phyloP scores from a whole-genome alignment of 2,888 invertebrate species.

The Eugnorisma glareosa region DNA sequence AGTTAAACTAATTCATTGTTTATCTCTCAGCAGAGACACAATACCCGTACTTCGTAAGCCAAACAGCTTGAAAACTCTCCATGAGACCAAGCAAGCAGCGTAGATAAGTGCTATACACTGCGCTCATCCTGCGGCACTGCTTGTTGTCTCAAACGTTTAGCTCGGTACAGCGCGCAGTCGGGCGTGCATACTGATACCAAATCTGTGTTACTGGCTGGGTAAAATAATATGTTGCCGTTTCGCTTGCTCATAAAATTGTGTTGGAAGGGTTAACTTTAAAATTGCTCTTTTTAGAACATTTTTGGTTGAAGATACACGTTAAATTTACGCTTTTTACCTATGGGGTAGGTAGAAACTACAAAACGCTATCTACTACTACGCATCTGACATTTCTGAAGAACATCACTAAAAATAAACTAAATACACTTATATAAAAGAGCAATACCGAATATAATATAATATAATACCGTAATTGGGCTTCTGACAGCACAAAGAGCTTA shows the following conservation, averaged over 20 bases:
- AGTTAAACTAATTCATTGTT: background rate
- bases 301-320: background rate
- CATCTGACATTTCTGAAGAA: background rate
- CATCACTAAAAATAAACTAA: background rate
- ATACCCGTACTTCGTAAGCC: background rate
- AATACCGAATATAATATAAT: too few species aligned
- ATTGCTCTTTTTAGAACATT: background rate
- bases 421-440: too few species aligned
- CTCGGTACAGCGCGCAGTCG: background rate
- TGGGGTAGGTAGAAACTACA: background rate
- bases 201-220: background rate
- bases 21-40: background rate
- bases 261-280: background rate
- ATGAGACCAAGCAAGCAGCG: conserved; percentile 4
- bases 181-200: conserved; percentile 30
- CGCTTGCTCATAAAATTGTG: background rate
- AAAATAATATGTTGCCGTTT: background rate
- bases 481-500: background rate
- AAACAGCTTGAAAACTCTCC: conserved; percentile 27
- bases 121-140: conserved; percentile 1
- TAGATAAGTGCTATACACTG: conserved; percentile 18
- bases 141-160: conserved; percentile 18
- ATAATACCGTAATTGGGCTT: too few species aligned
- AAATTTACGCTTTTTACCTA: background rate
- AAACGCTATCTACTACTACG: background rate